These are phyloP conservation scores for Drosophila paranaensis DNA, from an alignment of 2,888 invertebrate genomes.

Conservation along the genomic window DNA sequence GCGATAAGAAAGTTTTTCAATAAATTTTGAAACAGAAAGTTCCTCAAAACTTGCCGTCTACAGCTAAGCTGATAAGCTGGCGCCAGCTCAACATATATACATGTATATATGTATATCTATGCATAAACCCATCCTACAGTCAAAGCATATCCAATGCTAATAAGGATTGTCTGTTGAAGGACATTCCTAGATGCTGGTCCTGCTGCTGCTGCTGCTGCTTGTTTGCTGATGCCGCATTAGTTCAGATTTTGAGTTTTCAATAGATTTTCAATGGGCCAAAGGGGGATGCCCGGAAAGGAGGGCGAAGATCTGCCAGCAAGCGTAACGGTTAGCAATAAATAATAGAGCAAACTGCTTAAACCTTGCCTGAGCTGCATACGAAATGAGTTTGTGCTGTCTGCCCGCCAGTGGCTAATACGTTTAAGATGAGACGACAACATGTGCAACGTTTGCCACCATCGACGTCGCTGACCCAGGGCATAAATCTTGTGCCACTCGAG, in stretches of 20 bases:
- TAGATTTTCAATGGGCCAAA: slow-evolving; percentile 49
- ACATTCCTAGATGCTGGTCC: slow-evolving; percentile 32
- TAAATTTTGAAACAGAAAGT: slow-evolving; percentile 71
- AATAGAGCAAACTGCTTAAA: slow-evolving; percentile 77
- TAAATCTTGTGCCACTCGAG: slow-evolving; percentile 59
- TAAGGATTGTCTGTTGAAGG: slow-evolving; percentile 63
- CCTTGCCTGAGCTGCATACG: slow-evolving; percentile 74
- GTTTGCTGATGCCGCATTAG: slow-evolving; percentile 78
- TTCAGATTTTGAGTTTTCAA: slow-evolving; percentile 73
- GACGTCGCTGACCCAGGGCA: slow-evolving; percentile 61
- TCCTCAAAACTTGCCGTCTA: slow-evolving; percentile 67
- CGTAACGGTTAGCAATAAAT: slow-evolving; percentile 73
- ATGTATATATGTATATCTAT: neutral
- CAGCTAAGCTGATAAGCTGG: slow-evolving; percentile 71
- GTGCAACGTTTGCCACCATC: slow-evolving; percentile 74
- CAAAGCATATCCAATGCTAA: slow-evolving; percentile 56
- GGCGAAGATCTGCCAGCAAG: slow-evolving; percentile 50
- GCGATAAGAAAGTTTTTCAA: slow-evolving; percentile 81
- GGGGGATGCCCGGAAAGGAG: neutral
- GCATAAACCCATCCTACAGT: neutral
- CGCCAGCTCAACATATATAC: slow-evolving; percentile 33
- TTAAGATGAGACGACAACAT: slow-evolving; percentile 81
- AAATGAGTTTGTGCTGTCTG: slow-evolving; percentile 58
- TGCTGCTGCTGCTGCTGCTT: slow-evolving; percentile 35
- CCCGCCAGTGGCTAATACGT: slow-evolving; percentile 71